A percentile compares a stretch with the other conserved stretches of the same genome.
These are phyloP conservation scores for Eretmochelys imbricata DNA, from an alignment of 2,113 vertebrate genomes.

Conservation along the genomic window DNA sequence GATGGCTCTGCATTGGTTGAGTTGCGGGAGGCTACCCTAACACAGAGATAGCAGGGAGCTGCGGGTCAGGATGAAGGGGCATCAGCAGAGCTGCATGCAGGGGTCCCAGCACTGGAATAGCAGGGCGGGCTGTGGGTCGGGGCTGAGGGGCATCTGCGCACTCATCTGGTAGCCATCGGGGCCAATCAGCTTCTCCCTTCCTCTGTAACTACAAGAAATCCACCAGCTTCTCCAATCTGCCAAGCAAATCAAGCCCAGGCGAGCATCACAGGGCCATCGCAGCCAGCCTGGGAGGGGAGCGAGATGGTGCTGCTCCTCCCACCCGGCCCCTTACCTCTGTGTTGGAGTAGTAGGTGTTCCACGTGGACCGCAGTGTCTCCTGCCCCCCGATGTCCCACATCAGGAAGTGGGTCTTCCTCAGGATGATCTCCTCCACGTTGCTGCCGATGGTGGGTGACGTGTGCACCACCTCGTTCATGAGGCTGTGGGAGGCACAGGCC, in stretches of 20 bases:
- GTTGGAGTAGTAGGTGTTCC: conserved; percentile 85
- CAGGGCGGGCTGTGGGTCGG: neutral
- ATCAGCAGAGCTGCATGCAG: too few relatives aligned
- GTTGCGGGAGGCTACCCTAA: neutral
- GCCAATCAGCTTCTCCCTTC: neutral
- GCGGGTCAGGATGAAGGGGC: too few relatives aligned
- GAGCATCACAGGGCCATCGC: neutral
- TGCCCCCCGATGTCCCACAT: conserved; percentile 89
- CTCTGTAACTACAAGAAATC: neutral
- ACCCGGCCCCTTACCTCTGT: conserved; percentile 78
- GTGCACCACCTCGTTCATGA: conserved; percentile 87
- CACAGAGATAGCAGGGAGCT: neutral
- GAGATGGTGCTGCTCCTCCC: neutral
- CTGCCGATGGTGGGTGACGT: conserved; percentile 87
- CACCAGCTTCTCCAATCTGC: neutral
- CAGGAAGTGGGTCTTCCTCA: conserved; percentile 85
- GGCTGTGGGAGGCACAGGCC: conserved; percentile 60
- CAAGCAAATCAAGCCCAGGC: neutral
- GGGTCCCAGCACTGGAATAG: neutral
- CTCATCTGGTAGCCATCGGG: neutral
- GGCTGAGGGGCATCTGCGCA: neutral
- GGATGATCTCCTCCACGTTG: conserved; percentile 85
- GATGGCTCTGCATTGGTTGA: neutral
- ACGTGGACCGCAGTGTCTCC: conserved; percentile 83
- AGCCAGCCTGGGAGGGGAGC: neutral